Evolutionary conservation across 2,888 invertebrate species (phyloP), one percentile per base, ranked within the genome.

Genomic region (Pinctada fucata): DNA sequence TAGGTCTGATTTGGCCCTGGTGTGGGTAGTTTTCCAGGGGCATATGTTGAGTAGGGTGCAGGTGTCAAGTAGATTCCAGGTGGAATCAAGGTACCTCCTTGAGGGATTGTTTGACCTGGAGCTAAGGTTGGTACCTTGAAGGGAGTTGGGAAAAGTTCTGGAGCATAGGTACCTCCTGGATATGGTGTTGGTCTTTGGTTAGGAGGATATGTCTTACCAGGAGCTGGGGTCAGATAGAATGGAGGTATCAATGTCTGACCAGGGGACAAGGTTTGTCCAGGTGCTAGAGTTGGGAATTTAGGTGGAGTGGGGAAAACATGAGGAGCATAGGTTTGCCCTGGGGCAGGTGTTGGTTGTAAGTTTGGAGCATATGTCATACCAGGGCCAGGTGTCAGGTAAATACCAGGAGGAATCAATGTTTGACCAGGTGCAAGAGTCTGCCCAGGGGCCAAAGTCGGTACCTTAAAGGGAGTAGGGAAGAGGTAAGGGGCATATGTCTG

Each of bases 401-500:
- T 48, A 2, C 82, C 82, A 64, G 79, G 71, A 74, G 84, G 84
- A 69, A 85, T 80, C 75, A 72, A 78, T 31, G 80, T 82, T 10
- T 67, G 3, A 6, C 84, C 84, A 64, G 83, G 83, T 47, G 73
- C 78, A 48, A 64, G 78, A 31, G 83, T 84, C 64, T 84, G 84
- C 5, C 84, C 84, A 58, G 84, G 84, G 13, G 81, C 84, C 48
- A 83, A 83, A 3, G 85, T 82, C 58, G 83, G 84, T n/a, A 79
- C 75, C 78, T 82, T 82, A 4, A 76, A 81, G 74, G 84, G 82
- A 64, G 84, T 84, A 75, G 80, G 87, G 83, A 79, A 84, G 72
- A 71, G 75, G 3, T 74, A 72, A 64, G 83, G 83, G 10, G 84
- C 81, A 79, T 80, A 84, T 49, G 86, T 86, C 6, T 69, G 49